phyloP scores from a whole-genome alignment of 2,888 invertebrate species.

The Microplitis manilae region DNA sequence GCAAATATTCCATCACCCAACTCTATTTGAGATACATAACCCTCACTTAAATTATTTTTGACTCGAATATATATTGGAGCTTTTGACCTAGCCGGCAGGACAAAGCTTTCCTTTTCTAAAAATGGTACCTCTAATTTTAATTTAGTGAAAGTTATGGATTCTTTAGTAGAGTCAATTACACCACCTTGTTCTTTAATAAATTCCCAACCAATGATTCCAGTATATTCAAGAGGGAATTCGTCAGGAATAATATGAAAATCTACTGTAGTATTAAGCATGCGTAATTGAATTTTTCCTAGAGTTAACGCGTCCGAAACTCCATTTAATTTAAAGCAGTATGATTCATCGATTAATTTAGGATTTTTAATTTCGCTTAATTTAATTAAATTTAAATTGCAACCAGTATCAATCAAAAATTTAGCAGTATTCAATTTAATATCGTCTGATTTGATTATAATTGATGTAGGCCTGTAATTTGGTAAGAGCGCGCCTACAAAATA shows the following conservation, averaged over 20 bases:
- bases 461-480: not conserved
- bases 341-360: not conserved
- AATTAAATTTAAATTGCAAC: not conserved
- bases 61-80: not conserved
- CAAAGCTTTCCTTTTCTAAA: not conserved
- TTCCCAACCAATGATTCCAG: not conserved
- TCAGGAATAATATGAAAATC: not conserved
- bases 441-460: not conserved
- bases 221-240: not conserved
- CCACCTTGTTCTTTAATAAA: not conserved
- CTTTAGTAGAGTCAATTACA: not conserved
- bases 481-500: not conserved
- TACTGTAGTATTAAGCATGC: not conserved
- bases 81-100: not conserved
- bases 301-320: not conserved
- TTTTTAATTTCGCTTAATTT: slow-evolving; percentile 1
- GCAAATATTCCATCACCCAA: slow-evolving; percentile 19
- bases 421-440: not conserved
- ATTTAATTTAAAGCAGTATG: not conserved
- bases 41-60: not conserved
- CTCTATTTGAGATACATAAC: slow-evolving; percentile 30
- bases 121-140: not conserved
- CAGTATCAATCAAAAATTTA: slow-evolving; percentile 16
- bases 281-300: too few relatives aligned
- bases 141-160: not conserved